A percentile compares a stretch with the other conserved stretches of the same genome.
phyloP scores from a whole-genome alignment of 2,113 vertebrate species.

The Regulus satrapa region DNA sequence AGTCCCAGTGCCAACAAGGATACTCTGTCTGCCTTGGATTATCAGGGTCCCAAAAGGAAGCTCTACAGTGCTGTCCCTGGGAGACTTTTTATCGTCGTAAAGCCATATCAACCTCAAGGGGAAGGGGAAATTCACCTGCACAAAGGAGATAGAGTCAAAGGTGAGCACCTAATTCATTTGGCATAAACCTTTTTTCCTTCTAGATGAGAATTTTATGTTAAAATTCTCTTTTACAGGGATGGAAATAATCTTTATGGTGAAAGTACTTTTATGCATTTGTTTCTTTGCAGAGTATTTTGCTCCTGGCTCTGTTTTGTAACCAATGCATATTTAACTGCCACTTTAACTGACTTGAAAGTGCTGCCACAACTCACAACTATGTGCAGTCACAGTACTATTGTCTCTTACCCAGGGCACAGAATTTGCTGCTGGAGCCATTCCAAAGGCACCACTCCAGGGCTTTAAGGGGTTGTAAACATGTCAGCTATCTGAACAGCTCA shows the following conservation, averaged over 20 bases:
- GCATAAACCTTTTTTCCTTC: neutral
- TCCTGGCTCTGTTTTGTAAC: neutral
- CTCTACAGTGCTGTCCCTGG: constrained; percentile 95
- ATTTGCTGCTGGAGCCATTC: neutral
- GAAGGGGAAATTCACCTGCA: constrained; percentile 92
- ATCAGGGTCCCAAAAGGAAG: constrained; percentile 83
- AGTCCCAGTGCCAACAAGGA: constrained; percentile 77
- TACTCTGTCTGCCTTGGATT: constrained; percentile 68
- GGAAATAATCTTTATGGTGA: neutral
- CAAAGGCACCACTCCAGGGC: neutral
- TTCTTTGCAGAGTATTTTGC: neutral
- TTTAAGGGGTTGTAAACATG: neutral
- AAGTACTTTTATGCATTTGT: neutral
- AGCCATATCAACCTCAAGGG: constrained; percentile 87
- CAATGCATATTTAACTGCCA: neutral
- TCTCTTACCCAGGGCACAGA: neutral
- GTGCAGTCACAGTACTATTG: neutral
- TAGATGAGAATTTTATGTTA: neutral
- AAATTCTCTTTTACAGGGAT: neutral
- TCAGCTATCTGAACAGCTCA: neutral
- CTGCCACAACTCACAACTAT: neutral
- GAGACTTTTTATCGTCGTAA: constrained; percentile 87
- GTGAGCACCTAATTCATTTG: constrained; percentile 62
- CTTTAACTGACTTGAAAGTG: neutral
- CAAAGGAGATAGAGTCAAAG: constrained; percentile 93